These are phyloP conservation scores for Drosophila elegans DNA, from an alignment of 1,140 invertebrate genomes.

Conservation along the genomic window DNA sequence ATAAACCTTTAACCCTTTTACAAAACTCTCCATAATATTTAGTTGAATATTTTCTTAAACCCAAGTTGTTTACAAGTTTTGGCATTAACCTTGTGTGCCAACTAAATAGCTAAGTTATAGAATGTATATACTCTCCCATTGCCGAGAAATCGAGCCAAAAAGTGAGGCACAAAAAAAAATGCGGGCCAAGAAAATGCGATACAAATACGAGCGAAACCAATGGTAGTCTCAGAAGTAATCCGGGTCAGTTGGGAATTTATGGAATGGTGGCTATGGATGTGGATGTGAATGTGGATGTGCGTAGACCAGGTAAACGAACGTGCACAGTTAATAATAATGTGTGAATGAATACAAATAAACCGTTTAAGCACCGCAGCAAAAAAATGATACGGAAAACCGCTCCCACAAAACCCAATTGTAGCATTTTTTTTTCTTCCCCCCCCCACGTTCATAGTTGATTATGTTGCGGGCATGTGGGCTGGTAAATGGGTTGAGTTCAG, in stretches of 20 bases:
- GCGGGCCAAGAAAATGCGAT: slow-evolving; percentile 13
- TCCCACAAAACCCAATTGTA: slow-evolving; percentile 35
- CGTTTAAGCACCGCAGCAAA: slow-evolving; percentile 34
- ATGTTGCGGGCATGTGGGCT: slow-evolving; percentile 21
- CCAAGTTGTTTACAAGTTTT: too few relatives aligned
- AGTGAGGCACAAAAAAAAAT: background rate
- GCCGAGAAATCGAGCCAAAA: background rate
- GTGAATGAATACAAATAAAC: slow-evolving; percentile 25
- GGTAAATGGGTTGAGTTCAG: slow-evolving; percentile 27
- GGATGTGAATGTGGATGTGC: slow-evolving; percentile 2
- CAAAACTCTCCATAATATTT: too few relatives aligned
- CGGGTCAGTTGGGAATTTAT: slow-evolving; percentile 45
- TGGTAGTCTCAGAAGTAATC: slow-evolving; percentile 12
- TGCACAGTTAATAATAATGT: slow-evolving; percentile 48
- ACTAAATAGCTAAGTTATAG: background rate
- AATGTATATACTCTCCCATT: background rate
- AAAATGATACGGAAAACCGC: slow-evolving; percentile 34
- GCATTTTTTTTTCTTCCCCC: background rate
- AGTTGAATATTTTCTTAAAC: too few relatives aligned
- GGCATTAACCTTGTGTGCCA: too few relatives aligned
- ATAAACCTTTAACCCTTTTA: too few relatives aligned
- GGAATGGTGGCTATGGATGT: background rate
- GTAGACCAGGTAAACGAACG: slow-evolving; percentile 14
- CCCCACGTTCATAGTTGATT: background rate
- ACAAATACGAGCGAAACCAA: slow-evolving; percentile 6